A percentile compares a stretch with the other conserved stretches of the same genome.
These are phyloP conservation scores for Drosophila jambulina DNA, from an alignment of 1,140 invertebrate species.

Conservation along the genomic window DNA sequence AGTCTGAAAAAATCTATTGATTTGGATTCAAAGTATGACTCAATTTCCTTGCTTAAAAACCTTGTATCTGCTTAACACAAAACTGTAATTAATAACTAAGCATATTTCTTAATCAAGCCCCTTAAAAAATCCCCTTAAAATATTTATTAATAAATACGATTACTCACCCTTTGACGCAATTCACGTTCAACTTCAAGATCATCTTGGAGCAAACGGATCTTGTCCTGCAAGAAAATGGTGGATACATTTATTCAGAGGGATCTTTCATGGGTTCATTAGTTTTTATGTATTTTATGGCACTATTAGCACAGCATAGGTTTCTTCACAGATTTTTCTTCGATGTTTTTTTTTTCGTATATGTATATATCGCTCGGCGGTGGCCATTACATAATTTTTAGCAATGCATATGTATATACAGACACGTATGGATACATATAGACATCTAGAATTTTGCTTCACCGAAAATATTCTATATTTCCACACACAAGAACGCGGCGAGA, in stretches of 20 bases:
- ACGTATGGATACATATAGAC: slow-evolving; percentile 53
- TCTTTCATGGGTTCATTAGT: slow-evolving; percentile 7
- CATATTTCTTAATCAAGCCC: not conserved
- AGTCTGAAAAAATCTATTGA: not conserved
- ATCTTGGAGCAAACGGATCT: slow-evolving; percentile 98
- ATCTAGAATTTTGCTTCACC: slow-evolving; percentile 69
- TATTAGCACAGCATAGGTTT: slow-evolving; percentile 32
- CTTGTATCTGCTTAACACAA: not conserved
- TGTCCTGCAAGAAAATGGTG: slow-evolving; percentile 92
- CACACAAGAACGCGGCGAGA: slow-evolving; percentile 63
- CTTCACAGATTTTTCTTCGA: slow-evolving; percentile 28
- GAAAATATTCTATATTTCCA: slow-evolving; percentile 78
- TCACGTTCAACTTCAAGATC: slow-evolving; percentile 98
- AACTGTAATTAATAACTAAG: too few relatives aligned
- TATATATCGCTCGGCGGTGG: slow-evolving; percentile 38
- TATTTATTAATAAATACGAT: not conserved
- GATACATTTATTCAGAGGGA: slow-evolving; percentile 35
- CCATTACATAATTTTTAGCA: slow-evolving; percentile 66
- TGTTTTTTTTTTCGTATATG: slow-evolving; percentile 21
- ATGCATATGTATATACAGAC: slow-evolving; percentile 52
- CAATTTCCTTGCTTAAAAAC: not conserved
- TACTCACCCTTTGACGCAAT: slow-evolving; percentile 97
- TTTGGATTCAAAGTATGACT: not conserved
- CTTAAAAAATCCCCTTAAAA: not conserved
- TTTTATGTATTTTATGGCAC: slow-evolving; percentile 12